A percentile compares a stretch with the other conserved stretches of the same genome.
phyloP scores from a whole-genome alignment of 2,888 invertebrate species.

The Xestia sexstrigata region DNA sequence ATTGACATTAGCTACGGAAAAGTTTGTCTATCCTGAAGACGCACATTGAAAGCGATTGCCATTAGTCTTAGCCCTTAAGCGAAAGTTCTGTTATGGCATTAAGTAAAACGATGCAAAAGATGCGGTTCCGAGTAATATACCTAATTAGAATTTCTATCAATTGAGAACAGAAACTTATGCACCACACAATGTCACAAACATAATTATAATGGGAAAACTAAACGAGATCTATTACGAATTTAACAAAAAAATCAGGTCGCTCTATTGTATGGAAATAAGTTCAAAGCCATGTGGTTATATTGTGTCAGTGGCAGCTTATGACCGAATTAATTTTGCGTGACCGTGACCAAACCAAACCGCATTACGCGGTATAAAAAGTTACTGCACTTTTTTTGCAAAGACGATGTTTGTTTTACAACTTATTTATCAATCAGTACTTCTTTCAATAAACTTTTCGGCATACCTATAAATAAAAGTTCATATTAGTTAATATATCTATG shows the following conservation, averaged over 20 bases:
- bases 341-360: constrained; percentile 40
- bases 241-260: constrained; percentile 52
- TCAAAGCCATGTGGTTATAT: constrained; percentile 50
- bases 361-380: neutral
- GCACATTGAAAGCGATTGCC: neutral
- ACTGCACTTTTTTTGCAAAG: neutral
- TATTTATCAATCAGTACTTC: neutral
- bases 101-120: neutral
- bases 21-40: neutral
- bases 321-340: constrained; percentile 33
- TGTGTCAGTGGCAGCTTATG: constrained; percentile 34
- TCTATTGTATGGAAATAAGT: constrained; percentile 59
- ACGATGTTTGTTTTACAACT: neutral
- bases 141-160: neutral
- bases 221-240: constrained; percentile 29
- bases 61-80: neutral
- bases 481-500: neutral
- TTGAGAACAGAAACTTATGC: constrained; percentile 3
- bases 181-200: constrained; percentile 25
- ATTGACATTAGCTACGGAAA: neutral
- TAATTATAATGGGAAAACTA: constrained; percentile 25
- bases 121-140: neutral
- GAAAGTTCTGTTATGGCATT: neutral
- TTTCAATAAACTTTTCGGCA: neutral
- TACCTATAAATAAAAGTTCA: neutral